phyloP scores from a whole-genome alignment of 2,888 invertebrate species.

The Thera obeliscata region DNA sequence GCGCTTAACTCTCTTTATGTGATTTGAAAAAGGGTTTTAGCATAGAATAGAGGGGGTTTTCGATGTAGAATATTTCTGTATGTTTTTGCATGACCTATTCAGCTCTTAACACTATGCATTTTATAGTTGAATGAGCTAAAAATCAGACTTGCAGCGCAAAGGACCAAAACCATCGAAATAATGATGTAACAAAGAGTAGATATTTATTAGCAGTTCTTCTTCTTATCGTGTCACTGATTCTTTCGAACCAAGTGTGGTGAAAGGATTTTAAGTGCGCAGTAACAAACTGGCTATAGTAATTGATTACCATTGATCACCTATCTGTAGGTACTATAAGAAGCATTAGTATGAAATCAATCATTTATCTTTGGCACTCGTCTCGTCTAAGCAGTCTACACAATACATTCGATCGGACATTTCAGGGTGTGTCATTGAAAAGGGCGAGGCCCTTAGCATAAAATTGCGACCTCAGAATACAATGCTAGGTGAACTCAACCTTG shows the following conservation, averaged over 20 bases:
- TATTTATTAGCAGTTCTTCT: background rate
- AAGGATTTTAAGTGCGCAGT: too few relatives aligned
- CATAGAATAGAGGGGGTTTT: background rate
- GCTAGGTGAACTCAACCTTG: conserved; percentile 10
- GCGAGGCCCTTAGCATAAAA: background rate
- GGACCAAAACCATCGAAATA: background rate
- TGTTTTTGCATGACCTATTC: background rate
- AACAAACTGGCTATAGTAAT: background rate
- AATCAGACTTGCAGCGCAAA: background rate
- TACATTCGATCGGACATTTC: background rate
- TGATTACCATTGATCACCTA: too few relatives aligned
- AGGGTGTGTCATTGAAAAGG: conserved; percentile 11
- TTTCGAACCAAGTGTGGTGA: too few relatives aligned
- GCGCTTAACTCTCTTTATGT: conserved; percentile 6
- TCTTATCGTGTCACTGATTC: too few relatives aligned
- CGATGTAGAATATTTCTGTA: background rate
- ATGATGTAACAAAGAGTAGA: background rate
- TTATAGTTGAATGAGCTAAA: background rate
- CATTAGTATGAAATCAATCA: background rate
- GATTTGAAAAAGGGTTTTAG: conserved; percentile 1
- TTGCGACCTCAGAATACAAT: conserved; percentile 1
- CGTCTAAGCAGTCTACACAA: background rate
- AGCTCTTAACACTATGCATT: too few relatives aligned
- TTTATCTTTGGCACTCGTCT: background rate
- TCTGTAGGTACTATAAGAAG: background rate